Conservation (phyloP, 2,113 vertebrate genomes). For the Lampris megalopsis region DNA sequence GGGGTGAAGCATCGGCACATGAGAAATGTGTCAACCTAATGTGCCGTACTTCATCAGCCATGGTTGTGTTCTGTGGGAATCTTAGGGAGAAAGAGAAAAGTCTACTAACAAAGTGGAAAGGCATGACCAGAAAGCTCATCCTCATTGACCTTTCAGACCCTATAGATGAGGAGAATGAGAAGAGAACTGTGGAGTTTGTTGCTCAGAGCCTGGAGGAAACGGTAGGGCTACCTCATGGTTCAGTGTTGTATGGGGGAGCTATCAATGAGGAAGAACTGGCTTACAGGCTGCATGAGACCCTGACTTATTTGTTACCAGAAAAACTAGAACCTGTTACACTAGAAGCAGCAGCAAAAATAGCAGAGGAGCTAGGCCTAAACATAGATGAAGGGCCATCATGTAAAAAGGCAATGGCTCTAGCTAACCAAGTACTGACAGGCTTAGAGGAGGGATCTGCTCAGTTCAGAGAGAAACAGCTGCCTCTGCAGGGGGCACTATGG, state of each 20-base stretch:
- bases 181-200: slow-evolving; percentile 46
- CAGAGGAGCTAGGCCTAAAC: slow-evolving; percentile 53
- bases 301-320: slow-evolving; percentile 61
- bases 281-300: slow-evolving; percentile 39
- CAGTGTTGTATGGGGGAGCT: slow-evolving; percentile 55
- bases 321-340: slow-evolving; percentile 60
- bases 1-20: slow-evolving; percentile 74
- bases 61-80: slow-evolving; percentile 81
- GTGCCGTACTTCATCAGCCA: slow-evolving; percentile 78
- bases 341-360: slow-evolving; percentile 60
- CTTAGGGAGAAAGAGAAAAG: slow-evolving; percentile 76
- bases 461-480: slow-evolving; percentile 70
- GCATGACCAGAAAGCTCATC: slow-evolving; percentile 61
- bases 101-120: slow-evolving; percentile 72
- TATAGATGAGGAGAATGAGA: slow-evolving; percentile 23
- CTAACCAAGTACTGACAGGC: slow-evolving; percentile 67
- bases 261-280: slow-evolving; percentile 65
- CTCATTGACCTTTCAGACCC: slow-evolving; percentile 66
- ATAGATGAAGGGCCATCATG: slow-evolving; percentile 73
- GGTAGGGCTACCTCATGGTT: slow-evolving; percentile 55
- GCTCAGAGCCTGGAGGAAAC: slow-evolving; percentile 41
- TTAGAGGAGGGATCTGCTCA: slow-evolving; percentile 59
- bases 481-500: slow-evolving; percentile 74
- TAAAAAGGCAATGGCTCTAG: slow-evolving; percentile 66
- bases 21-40: slow-evolving; percentile 78